Evolutionary conservation across 2,113 vertebrate genomes (phyloP), one percentile per base, ranked within the genome.

Genomic region (Gavia stellata): DNA sequence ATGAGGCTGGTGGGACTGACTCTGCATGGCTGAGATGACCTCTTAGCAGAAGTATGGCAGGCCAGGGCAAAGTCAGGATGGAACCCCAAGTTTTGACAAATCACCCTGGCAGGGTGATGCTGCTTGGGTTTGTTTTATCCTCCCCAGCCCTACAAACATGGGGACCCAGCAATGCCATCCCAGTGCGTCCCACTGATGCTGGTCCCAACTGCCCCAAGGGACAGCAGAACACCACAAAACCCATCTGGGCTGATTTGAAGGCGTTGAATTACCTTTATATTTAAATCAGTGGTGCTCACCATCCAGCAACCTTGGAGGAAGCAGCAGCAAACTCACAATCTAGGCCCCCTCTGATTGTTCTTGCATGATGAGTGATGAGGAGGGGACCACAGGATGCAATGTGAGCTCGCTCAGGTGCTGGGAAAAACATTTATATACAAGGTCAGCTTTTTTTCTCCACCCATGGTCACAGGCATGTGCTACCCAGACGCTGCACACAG

Each of bases 391-490:
- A 3, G 24, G 29, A 33, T 42, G 34, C 63, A 33, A 38, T 3
- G 14, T 44, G 58, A 84, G 33, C 58, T 58, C 1, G 2, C 44
- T 68, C 18, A 34, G 65, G 33, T 17, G 44, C 28, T 1, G 1
- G 26, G 26, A 47, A 65, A 73, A 87, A 44, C 15, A 45, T 78
- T 68, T 65, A 26, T 17, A 70, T 6, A 3, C 53, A 45, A 59
- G 18, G 17, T 59, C 65, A 78, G 25, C 68, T 88, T 38, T 58
- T 80, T 33, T 74, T 36, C 56, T 84, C 70, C 67, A 19, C 14
- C 13, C 2, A 0, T 31, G 17, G 31, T 14, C 50, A 34, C 26
- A 62, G 21, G 28, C 3, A 1, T 31, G 85, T 0, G 2, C 58
- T 61, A 36, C 40, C 45, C 82, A 58, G 55, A n/a, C 0, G 1